These are phyloP conservation scores for Palaemon carinicauda DNA, from an alignment of 1,140 invertebrate species.

Conservation along the genomic window DNA sequence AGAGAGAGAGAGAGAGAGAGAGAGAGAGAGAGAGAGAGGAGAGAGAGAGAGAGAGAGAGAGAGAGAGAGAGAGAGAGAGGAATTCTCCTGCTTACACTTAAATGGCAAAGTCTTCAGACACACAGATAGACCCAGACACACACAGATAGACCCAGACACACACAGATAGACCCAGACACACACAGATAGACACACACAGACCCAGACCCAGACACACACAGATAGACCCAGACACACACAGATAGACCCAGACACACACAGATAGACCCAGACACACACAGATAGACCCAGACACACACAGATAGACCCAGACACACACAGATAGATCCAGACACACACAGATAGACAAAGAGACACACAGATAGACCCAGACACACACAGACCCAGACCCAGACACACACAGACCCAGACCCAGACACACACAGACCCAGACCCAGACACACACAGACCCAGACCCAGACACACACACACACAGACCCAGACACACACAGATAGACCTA, in stretches of 20 bases:
- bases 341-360: conserved; percentile 5
- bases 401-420: conserved; percentile 14
- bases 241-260: conserved; percentile 12
- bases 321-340: not conserved
- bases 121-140: not conserved
- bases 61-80: too few relatives aligned
- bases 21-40: not conserved
- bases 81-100: not conserved
- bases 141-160: not conserved
- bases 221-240: conserved; percentile 14
- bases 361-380: conserved; percentile 3
- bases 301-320: conserved; percentile 7
- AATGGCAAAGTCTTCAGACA: not conserved
- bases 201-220: not conserved
- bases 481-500: not conserved
- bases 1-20: not conserved
- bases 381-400: conserved; percentile 10
- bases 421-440: conserved; percentile 17
- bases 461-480: not conserved
- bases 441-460: not conserved
- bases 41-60: not conserved
- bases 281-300: not conserved
- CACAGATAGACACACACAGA: not conserved
- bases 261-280: conserved; percentile 13
- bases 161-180: not conserved